These are phyloP conservation scores for Andrena haemorrhoa DNA, from an alignment of 2,888 invertebrate genomes.

Conservation along the genomic window DNA sequence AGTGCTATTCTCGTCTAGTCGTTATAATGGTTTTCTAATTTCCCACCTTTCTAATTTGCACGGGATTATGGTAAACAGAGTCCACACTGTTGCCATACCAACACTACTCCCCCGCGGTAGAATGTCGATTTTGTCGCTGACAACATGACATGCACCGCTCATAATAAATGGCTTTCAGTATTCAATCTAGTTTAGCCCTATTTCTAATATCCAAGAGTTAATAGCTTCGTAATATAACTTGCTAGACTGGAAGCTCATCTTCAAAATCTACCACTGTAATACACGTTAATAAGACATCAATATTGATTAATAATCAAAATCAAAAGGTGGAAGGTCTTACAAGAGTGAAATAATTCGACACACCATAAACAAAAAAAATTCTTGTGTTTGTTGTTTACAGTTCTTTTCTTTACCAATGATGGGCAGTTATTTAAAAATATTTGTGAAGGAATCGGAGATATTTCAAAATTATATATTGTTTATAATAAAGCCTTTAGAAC, in stretches of 20 bases:
- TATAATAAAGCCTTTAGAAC: too few species aligned
- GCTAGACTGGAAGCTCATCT: not conserved
- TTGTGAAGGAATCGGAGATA: too few species aligned
- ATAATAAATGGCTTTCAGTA: slow-evolving; percentile 42
- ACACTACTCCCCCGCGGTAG: not conserved
- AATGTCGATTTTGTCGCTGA: slow-evolving; percentile 21
- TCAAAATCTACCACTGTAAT: not conserved
- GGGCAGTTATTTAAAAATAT: too few species aligned
- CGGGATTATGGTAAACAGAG: slow-evolving; percentile 11
- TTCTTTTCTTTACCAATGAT: too few species aligned
- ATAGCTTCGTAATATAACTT: slow-evolving; percentile 41
- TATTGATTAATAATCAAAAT: too few species aligned
- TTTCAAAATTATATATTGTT: too few species aligned
- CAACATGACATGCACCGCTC: slow-evolving; percentile 17
- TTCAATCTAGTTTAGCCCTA: slow-evolving; percentile 55
- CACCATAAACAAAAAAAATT: not conserved
- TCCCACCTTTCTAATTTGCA: not conserved
- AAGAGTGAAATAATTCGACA: not conserved
- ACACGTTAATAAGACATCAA: not conserved
- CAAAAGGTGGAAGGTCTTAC: too few species aligned
- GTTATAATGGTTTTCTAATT: not conserved
- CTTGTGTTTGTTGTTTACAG: too few species aligned
- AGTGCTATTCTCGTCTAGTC: not conserved
- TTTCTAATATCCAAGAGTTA: slow-evolving; percentile 25
- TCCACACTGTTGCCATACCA: not conserved